Percentiles rank a stretch among this genome's conserved stretches.
Evolutionary conservation across 2,888 invertebrate species (phyloP).

Genomic region (Drosophila sordidula): DNA sequence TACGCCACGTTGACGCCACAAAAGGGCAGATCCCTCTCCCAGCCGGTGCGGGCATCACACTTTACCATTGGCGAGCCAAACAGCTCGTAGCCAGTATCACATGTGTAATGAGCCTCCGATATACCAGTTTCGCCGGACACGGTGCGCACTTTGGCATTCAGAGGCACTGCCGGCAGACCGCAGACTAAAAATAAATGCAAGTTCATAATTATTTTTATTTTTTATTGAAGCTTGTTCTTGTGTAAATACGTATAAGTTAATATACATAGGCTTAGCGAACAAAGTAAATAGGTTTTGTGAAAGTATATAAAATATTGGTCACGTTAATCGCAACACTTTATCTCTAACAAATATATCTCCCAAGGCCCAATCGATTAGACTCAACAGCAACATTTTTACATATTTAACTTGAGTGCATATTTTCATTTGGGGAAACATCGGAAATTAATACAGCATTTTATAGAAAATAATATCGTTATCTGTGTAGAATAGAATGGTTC

Average conservation of each 20-base stretch:
- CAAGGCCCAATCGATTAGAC: too few species aligned
- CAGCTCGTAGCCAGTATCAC: slow-evolving; percentile 95
- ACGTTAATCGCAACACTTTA: too few species aligned
- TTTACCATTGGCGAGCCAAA: slow-evolving; percentile 91
- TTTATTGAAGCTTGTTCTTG: slow-evolving; percentile 5
- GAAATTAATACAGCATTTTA: too few species aligned
- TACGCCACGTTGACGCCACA: slow-evolving; percentile 96
- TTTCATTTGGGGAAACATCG: too few species aligned
- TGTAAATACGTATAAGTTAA: background rate
- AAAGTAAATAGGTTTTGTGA: too few species aligned
- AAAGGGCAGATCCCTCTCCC: slow-evolving; percentile 93
- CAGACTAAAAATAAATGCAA: slow-evolving; percentile 85
- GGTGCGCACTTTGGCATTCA: slow-evolving; percentile 90
- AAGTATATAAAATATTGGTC: too few species aligned
- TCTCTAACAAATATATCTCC: too few species aligned
- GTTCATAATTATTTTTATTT: background rate
- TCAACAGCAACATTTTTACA: too few species aligned
- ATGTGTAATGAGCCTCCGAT: slow-evolving; percentile 91
- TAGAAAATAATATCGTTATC: too few species aligned
- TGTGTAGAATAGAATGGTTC: too few species aligned
- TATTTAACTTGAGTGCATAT: too few species aligned
- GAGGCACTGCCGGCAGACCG: slow-evolving; percentile 93
- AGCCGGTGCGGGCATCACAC: slow-evolving; percentile 90
- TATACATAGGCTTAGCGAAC: too few species aligned
- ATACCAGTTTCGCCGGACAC: slow-evolving; percentile 72